phyloP scores from a whole-genome alignment of 2,888 invertebrate species.

The Drosophila kokeensis region DNA sequence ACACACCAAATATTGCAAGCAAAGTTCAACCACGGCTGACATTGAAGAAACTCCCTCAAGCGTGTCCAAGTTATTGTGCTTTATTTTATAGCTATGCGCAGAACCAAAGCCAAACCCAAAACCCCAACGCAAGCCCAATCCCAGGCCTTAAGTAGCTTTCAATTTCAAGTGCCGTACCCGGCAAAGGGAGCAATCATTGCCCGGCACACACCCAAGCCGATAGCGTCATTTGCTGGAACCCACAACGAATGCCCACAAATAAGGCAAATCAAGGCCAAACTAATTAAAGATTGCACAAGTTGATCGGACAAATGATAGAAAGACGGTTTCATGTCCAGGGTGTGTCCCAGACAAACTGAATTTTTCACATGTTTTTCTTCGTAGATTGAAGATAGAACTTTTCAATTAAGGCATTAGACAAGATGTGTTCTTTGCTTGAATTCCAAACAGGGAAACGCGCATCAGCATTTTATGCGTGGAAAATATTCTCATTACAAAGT shows the following conservation, averaged over 20 bases:
- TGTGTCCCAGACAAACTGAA: conserved; percentile 15
- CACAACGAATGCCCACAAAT: conserved; percentile 11
- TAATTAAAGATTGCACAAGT: conserved; percentile 61
- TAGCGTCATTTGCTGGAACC: conserved; percentile 23
- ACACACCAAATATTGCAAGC: background rate
- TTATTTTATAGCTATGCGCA: conserved; percentile 38
- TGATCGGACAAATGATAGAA: conserved; percentile 15
- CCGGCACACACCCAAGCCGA: conserved; percentile 27
- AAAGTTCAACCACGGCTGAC: conserved; percentile 51
- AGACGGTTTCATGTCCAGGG: conserved; percentile 11
- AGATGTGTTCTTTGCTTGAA: background rate
- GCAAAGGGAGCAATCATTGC: conserved; percentile 44
- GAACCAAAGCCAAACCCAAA: conserved; percentile 3
- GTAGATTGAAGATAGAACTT: background rate
- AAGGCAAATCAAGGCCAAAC: conserved; percentile 54
- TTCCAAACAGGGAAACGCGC: background rate
- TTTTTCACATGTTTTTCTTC: background rate
- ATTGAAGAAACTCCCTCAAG: conserved; percentile 58
- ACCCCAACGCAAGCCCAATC: conserved; percentile 2
- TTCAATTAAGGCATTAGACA: background rate
- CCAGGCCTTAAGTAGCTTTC: conserved; percentile 55
- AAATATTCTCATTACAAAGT: background rate
- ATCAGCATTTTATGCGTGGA: background rate
- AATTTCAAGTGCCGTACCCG: conserved; percentile 47
- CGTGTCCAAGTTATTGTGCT: conserved; percentile 62